Percentiles rank a stretch among this genome's conserved stretches.
These are phyloP conservation scores for Zelleria hepariella DNA, from an alignment of 2,888 invertebrate species.

Conservation along the genomic window DNA sequence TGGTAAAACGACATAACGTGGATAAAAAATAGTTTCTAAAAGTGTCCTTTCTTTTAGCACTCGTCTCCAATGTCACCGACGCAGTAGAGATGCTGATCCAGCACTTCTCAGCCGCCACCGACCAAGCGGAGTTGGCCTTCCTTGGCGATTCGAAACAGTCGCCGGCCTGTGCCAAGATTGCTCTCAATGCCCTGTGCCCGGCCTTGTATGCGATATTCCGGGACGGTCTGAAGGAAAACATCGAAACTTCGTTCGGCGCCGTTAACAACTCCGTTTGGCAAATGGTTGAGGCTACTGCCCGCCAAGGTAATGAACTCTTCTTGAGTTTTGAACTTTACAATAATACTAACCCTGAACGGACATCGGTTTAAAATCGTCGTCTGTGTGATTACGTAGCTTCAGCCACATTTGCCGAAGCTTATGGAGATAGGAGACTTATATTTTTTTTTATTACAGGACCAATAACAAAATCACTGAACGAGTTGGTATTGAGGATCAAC, in stretches of 20 bases:
- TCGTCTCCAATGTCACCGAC: constrained; percentile 80
- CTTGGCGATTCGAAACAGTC: constrained; percentile 74
- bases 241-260: constrained; percentile 88
- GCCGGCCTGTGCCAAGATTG: constrained; percentile 79
- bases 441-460: constrained; percentile 64
- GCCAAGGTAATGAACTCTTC: constrained; percentile 73
- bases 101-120: constrained; percentile 77
- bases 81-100: constrained; percentile 82
- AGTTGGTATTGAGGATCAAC: constrained; percentile 86
- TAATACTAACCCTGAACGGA: not conserved
- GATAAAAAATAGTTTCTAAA: not conserved
- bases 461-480: constrained; percentile 85
- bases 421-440: not conserved
- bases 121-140: constrained; percentile 72
- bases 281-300: constrained; percentile 89
- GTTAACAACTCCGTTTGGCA: constrained; percentile 92
- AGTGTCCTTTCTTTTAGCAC: constrained; percentile 62
- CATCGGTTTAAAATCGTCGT: not conserved
- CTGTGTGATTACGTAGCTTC: not conserved
- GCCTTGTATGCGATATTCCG: constrained; percentile 87
- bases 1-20: not conserved
- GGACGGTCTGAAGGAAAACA: constrained; percentile 85
- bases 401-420: not conserved
- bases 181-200: constrained; percentile 83
- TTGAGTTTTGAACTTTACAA: too few relatives aligned